Evolutionary conservation across 2,797 vertebrate genomes (phyloP).

Genomic region (Calcarius lapponicus): DNA sequence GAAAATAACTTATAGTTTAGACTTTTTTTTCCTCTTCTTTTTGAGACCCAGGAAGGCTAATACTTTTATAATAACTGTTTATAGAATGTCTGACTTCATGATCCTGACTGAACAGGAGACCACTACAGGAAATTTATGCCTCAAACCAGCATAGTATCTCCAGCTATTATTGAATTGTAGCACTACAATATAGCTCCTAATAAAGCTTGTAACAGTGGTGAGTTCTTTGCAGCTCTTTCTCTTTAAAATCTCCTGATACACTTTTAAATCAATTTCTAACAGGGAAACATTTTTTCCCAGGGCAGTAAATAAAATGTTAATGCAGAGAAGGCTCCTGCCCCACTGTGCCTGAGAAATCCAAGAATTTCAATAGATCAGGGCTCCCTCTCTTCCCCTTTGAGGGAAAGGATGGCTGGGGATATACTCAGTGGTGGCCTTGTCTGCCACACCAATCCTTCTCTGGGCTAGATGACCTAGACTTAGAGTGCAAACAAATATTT

Average conservation of each 20-base stretch:
- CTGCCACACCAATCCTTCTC: neutral
- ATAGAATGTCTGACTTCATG: conserved; percentile 51
- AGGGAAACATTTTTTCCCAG: conserved; percentile 11
- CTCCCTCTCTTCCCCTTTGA: neutral
- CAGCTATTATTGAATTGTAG: conserved; percentile 59
- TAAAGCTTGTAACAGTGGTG: conserved; percentile 35
- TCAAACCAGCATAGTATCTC: conserved; percentile 24
- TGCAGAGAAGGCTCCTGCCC: neutral
- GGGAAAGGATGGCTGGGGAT: neutral
- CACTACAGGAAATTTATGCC: conserved; percentile 58
- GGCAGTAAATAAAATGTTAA: conserved; percentile 27
- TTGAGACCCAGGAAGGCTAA: conserved; percentile 6
- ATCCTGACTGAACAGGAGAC: conserved; percentile 48
- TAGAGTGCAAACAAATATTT: neutral
- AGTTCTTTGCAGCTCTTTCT: conserved; percentile 39
- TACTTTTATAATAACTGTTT: conserved; percentile 57
- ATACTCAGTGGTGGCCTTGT: neutral
- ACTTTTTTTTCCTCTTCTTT: conserved; percentile 19
- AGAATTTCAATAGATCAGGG: neutral
- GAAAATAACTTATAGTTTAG: conserved; percentile 42
- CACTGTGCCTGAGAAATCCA: neutral
- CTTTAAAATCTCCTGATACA: conserved; percentile 44
- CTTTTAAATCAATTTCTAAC: conserved; percentile 48
- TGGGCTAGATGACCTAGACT: neutral
- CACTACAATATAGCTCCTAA: conserved; percentile 36